phyloP scores from a whole-genome alignment of 2,113 vertebrate genomes.

The Erythrolamprus reginae region DNA sequence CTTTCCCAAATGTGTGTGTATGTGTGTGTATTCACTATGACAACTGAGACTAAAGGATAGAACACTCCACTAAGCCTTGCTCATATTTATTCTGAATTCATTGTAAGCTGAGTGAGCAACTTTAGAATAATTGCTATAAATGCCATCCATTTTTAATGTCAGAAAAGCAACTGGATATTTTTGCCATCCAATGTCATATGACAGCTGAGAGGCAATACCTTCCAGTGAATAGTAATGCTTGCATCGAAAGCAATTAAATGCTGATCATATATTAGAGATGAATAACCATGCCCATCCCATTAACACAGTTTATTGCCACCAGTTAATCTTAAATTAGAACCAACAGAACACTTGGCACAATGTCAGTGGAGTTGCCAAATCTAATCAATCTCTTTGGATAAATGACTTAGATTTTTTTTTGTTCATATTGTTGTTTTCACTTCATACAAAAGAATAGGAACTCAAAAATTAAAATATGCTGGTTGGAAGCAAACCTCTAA shows the following conservation, averaged over 20 bases:
- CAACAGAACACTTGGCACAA: neutral
- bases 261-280: neutral
- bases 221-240: neutral
- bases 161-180: neutral
- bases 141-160: neutral
- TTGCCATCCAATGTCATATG: neutral
- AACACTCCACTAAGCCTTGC: conserved; percentile 46
- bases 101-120: fast-evolving
- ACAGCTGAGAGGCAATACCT: neutral
- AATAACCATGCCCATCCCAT: neutral
- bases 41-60: neutral
- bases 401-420: neutral
- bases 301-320: neutral
- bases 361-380: neutral
- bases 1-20: neutral
- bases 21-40: fast-evolving
- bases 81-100: fast-evolving
- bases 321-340: neutral
- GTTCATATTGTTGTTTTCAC: neutral
- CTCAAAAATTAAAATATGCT: neutral
- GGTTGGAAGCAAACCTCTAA: neutral
- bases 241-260: neutral
- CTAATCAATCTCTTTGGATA: neutral
- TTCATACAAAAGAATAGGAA: neutral
- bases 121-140: neutral